Conservation (phyloP, 2,888 invertebrate genomes). For the Polia nebulosa region DNA sequence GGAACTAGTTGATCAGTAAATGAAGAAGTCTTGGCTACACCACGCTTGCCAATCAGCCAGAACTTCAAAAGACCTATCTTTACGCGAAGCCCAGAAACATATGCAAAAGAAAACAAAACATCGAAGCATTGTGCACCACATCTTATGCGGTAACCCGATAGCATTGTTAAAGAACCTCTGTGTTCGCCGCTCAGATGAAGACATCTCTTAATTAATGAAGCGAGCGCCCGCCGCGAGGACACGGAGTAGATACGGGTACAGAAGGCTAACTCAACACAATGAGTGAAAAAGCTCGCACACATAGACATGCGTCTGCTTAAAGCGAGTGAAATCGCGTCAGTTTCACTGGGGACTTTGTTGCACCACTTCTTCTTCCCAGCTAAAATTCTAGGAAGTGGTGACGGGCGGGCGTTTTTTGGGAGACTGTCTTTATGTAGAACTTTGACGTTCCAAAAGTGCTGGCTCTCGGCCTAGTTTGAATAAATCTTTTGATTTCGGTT, state of each 20-base stretch:
- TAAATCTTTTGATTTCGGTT: no score
- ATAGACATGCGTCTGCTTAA: no score
- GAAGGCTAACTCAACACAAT: background rate
- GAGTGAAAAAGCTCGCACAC: background rate
- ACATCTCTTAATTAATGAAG: constrained; percentile 67
- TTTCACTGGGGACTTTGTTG: no score
- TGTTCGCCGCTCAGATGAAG: constrained; percentile 56
- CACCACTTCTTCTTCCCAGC: no score
- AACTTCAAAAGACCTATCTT: constrained; percentile 33
- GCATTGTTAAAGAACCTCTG: constrained; percentile 64
- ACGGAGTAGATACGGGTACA: background rate
- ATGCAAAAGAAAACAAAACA: constrained; percentile 32
- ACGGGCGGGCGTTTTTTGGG: no score
- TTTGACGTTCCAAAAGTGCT: no score
- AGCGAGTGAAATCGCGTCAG: background rate
- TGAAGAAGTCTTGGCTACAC: background rate
- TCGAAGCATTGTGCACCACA: constrained; percentile 46
- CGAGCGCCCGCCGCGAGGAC: constrained; percentile 56
- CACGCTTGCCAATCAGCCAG: background rate
- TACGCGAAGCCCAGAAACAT: constrained; percentile 18
- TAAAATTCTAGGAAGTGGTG: no score
- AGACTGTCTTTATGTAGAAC: no score
- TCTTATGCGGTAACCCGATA: constrained; percentile 66
- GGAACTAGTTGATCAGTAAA: background rate
- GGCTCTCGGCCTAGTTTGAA: no score